phyloP scores from a whole-genome alignment of 2,113 vertebrate species.

The Micromys minutus region DNA sequence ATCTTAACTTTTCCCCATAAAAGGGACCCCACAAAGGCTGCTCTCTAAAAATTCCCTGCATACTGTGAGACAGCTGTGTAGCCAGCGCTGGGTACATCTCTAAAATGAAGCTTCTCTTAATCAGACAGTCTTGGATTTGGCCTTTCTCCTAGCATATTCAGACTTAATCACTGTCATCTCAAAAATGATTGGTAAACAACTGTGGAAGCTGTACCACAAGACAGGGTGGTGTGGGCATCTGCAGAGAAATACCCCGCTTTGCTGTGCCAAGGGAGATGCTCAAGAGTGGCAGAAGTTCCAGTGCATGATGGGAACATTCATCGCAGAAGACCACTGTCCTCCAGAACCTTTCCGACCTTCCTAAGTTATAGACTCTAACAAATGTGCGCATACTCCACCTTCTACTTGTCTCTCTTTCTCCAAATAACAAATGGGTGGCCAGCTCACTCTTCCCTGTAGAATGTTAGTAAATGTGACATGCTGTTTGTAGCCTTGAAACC shows the following conservation, averaged over 20 bases:
- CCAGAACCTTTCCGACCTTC: not conserved
- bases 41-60: not conserved
- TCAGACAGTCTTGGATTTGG: not conserved
- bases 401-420: not conserved
- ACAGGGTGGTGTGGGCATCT: not conserved
- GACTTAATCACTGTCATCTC: not conserved
- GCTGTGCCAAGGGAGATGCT: not conserved
- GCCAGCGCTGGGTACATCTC: not conserved
- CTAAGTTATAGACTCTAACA: not conserved
- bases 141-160: not conserved
- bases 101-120: not conserved
- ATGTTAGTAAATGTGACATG: not conserved
- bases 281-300: not conserved
- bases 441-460: not conserved
- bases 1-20: not conserved
- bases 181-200: not conserved
- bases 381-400: not conserved
- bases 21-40: not conserved
- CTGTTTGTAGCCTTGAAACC: not conserved
- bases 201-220: not conserved
- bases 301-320: not conserved
- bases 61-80: not conserved
- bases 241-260: not conserved
- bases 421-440: not conserved
- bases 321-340: not conserved